phyloP scores from a whole-genome alignment of 2,797 vertebrate species.

The Arrhamphus sclerolepis region DNA sequence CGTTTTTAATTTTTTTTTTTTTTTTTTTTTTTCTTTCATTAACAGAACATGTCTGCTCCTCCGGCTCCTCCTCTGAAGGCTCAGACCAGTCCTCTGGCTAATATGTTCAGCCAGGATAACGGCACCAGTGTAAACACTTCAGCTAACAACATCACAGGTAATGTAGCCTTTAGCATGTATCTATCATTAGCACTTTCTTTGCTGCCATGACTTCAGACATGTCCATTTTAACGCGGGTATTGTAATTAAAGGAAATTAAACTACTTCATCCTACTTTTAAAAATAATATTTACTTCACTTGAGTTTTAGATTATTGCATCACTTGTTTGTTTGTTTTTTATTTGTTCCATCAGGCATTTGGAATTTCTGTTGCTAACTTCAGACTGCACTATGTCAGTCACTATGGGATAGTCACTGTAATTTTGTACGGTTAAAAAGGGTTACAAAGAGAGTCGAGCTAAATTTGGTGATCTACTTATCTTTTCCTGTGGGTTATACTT shows the following conservation, averaged over 20 bases:
- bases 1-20: neutral
- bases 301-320: neutral
- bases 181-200: constrained; percentile 1
- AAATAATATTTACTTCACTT: neutral
- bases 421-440: too few relatives aligned
- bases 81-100: constrained; percentile 88
- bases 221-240: neutral
- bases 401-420: too few relatives aligned
- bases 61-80: constrained; percentile 77
- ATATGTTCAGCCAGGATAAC: constrained; percentile 86
- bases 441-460: too few relatives aligned
- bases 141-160: constrained; percentile 56
- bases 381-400: too few relatives aligned
- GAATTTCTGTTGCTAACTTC: too few relatives aligned
- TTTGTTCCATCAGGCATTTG: too few relatives aligned
- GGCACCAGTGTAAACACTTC: constrained; percentile 7
- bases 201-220: neutral
- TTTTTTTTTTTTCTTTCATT: neutral
- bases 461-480: too few relatives aligned
- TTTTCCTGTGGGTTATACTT: too few relatives aligned
- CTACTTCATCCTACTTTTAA: neutral
- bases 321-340: too few relatives aligned
- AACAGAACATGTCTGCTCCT: constrained; percentile 71
- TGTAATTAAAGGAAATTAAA: too few relatives aligned
- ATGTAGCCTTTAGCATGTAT: neutral